These are phyloP conservation scores for Caenorhabditis drosophilae DNA, from an alignment of 2,888 invertebrate genomes.

Conservation along the genomic window DNA sequence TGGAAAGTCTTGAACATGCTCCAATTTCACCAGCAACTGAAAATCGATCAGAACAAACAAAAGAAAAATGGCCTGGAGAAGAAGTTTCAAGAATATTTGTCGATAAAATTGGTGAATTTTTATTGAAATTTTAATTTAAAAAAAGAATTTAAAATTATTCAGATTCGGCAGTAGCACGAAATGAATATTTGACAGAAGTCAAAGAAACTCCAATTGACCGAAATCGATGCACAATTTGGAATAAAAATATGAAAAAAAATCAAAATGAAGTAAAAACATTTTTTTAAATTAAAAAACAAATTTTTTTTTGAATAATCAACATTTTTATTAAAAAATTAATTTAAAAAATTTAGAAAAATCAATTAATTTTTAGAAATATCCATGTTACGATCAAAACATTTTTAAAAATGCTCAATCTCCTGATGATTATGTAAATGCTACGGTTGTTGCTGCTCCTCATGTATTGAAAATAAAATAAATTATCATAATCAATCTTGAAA, in stretches of 20 bases:
- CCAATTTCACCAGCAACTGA: neutral
- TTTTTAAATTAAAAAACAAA: neutral
- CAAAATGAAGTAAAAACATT: constrained; percentile 7
- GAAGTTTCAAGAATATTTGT: neutral
- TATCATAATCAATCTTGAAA: neutral
- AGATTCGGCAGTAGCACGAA: neutral
- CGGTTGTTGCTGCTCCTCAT: constrained; percentile 15
- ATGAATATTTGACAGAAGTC: neutral
- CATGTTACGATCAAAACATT: constrained; percentile 18
- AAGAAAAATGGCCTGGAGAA: constrained; percentile 1
- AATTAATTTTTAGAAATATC: constrained; percentile 12
- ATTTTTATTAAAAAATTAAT: too few species aligned
- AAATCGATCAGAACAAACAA: neutral
- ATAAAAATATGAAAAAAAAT: constrained; percentile 23
- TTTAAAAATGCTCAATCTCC: constrained; percentile 18
- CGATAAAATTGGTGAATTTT: constrained; percentile 2
- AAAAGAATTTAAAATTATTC: neutral
- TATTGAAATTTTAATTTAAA: neutral
- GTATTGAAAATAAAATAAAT: neutral
- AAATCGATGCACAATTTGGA: constrained; percentile 20
- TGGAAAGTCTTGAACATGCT: neutral
- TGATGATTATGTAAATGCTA: constrained; percentile 27
- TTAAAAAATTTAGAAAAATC: too few species aligned
- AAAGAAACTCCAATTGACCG: neutral
- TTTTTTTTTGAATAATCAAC: too few species aligned